Conservation (phyloP, 30 jellyfish, hydroid and myxozoan species). For the Turritopsis dohrnii region DNA sequence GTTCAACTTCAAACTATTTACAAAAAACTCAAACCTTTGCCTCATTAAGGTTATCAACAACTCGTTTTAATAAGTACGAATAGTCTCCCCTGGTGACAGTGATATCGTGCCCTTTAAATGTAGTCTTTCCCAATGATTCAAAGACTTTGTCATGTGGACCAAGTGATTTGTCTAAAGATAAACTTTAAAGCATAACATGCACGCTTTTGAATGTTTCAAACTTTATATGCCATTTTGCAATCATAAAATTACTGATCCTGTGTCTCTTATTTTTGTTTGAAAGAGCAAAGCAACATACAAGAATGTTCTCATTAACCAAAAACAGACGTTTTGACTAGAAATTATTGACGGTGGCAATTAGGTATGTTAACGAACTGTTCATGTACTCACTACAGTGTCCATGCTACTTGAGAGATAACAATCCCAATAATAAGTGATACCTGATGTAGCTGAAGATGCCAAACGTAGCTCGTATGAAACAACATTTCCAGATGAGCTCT, state of each 20-base stretch:
- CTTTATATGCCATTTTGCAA: no score
- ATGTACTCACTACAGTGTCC: no score
- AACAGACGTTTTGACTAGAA: no score
- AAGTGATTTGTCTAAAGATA: neutral
- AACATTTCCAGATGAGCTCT: constrained; percentile 31
- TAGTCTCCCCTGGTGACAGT: constrained; percentile 81
- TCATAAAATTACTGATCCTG: no score
- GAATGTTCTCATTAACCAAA: no score
- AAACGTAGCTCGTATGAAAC: constrained; percentile 56
- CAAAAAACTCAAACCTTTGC: constrained; percentile 54
- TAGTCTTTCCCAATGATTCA: constrained; percentile 41
- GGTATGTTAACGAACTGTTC: no score
- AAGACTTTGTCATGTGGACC: constrained; percentile 27
- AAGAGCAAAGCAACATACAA: no score
- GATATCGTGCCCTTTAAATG: constrained; percentile 31
- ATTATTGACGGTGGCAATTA: no score
- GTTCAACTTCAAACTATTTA: no score
- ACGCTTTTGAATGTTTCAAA: no score
- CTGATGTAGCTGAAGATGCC: constrained; percentile 64
- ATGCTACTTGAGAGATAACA: neutral
- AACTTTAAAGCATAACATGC: neutral
- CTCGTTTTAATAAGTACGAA: constrained; percentile 55
- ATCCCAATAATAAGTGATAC: neutral
- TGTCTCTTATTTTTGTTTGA: no score
- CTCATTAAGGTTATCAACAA: constrained; percentile 44